phyloP scores from a whole-genome alignment of 1,140 invertebrate genomes.

The Procambarus virginalis region DNA sequence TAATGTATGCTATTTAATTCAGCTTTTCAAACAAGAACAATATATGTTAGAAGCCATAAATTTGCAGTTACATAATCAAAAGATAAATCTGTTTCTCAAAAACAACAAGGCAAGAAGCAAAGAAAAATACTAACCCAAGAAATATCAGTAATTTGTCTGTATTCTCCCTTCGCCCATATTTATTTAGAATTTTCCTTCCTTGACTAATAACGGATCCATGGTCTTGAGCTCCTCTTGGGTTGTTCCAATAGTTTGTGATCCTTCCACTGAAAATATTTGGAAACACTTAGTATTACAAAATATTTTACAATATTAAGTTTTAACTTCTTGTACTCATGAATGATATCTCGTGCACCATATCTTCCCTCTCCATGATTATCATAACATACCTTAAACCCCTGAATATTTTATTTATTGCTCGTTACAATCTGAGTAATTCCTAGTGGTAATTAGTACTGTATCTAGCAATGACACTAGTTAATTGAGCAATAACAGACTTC shows the following conservation, averaged over 20 bases:
- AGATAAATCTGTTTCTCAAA: slow-evolving; percentile 78
- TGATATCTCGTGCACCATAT: too few relatives aligned
- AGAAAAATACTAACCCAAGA: slow-evolving; percentile 93
- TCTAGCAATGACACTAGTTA: too few relatives aligned
- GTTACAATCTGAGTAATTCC: too few relatives aligned
- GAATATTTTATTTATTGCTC: too few relatives aligned
- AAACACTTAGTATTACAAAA: neutral
- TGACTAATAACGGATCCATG: slow-evolving; percentile 91
- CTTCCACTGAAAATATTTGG: slow-evolving; percentile 70
- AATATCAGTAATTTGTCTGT: slow-evolving; percentile 95
- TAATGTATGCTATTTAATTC: too few relatives aligned
- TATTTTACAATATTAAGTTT: neutral
- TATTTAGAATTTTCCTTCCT: slow-evolving; percentile 91
- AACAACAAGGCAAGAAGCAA: slow-evolving; percentile 84
- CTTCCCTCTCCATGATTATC: too few relatives aligned
- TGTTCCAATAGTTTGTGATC: slow-evolving; percentile 76
- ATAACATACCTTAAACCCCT: too few relatives aligned
- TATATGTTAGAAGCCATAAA: too few relatives aligned
- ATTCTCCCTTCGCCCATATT: slow-evolving; percentile 93
- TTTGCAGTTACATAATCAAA: slow-evolving; percentile 5
- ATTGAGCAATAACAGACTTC: too few relatives aligned
- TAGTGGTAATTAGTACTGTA: too few relatives aligned
- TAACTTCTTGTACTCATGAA: too few relatives aligned
- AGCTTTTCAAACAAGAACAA: too few relatives aligned
- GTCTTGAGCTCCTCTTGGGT: slow-evolving; percentile 89